Evolutionary conservation across 2,888 invertebrate species (phyloP).

Genomic region (Drosophila kuntzei): DNA sequence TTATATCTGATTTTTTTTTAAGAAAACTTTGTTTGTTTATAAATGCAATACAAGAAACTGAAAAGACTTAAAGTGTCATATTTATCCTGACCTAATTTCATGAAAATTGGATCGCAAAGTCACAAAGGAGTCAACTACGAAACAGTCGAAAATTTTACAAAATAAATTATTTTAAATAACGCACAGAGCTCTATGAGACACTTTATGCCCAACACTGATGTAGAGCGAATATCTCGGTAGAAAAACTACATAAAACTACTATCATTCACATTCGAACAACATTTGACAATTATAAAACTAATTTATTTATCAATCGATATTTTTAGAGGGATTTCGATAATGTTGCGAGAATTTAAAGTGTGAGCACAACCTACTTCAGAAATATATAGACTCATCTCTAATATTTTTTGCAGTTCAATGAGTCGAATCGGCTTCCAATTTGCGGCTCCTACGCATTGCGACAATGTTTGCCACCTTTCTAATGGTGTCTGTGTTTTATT

Average conservation of each 20-base stretch:
- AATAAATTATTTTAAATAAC: no score
- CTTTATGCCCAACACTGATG: no score
- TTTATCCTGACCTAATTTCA: no score
- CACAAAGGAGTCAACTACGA: no score
- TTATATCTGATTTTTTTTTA: no score
- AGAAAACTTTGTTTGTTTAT: no score
- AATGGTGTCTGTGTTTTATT: neutral
- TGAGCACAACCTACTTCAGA: neutral
- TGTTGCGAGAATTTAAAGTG: neutral
- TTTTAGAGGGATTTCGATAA: neutral
- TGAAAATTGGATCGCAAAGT: no score
- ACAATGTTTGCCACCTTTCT: conserved; percentile 17
- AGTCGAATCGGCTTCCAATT: neutral
- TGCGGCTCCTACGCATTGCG: conserved; percentile 15
- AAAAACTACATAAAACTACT: neutral
- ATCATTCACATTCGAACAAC: neutral
- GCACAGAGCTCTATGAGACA: no score
- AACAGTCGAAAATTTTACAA: no score
- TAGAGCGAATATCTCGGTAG: neutral
- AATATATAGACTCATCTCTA: neutral
- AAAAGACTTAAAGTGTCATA: no score
- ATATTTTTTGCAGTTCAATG: neutral
- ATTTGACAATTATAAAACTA: neutral
- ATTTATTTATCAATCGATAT: neutral
- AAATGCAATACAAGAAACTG: no score